These are phyloP conservation scores for Cremastinae sp. DNA, from an alignment of 2,888 invertebrate genomes.

Conservation along the genomic window DNA sequence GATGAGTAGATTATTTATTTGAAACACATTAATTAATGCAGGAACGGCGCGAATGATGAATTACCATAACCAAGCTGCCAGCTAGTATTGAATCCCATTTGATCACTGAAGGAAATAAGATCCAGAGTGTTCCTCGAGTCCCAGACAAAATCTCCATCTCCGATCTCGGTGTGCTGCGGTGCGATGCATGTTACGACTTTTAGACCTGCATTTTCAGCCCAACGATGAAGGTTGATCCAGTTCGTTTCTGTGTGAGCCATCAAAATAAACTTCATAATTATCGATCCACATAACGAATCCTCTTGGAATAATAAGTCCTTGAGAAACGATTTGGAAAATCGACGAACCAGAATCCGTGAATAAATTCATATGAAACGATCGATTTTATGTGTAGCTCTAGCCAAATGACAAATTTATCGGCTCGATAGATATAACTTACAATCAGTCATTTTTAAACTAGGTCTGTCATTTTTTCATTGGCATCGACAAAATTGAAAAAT, in stretches of 20 bases:
- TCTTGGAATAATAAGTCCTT: not conserved
- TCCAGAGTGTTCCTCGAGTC: slow-evolving; percentile 85
- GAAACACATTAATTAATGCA: not conserved
- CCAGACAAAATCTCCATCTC: slow-evolving; percentile 82
- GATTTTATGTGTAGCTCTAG: no score
- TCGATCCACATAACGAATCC: slow-evolving; percentile 18
- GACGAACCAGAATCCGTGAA: not conserved
- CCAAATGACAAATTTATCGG: no score
- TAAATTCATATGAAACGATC: slow-evolving; percentile 1
- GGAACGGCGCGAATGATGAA: slow-evolving; percentile 16
- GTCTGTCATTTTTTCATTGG: no score
- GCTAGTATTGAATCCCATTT: slow-evolving; percentile 84
- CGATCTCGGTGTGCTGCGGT: slow-evolving; percentile 82
- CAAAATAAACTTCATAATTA: slow-evolving; percentile 47
- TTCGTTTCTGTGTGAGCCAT: slow-evolving; percentile 72
- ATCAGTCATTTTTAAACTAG: no score
- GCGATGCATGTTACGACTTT: slow-evolving; percentile 76
- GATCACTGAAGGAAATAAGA: slow-evolving; percentile 86
- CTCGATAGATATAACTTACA: no score
- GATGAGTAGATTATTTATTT: not conserved
- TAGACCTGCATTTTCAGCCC: slow-evolving; percentile 76
- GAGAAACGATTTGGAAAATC: not conserved
- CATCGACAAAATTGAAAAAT: no score
- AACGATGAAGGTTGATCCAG: slow-evolving; percentile 77
- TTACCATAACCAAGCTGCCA: slow-evolving; percentile 90